Evolutionary conservation across 1,140 invertebrate species (phyloP), one percentile per base, ranked within the genome.

Genomic region (Coelopa frigida): DNA sequence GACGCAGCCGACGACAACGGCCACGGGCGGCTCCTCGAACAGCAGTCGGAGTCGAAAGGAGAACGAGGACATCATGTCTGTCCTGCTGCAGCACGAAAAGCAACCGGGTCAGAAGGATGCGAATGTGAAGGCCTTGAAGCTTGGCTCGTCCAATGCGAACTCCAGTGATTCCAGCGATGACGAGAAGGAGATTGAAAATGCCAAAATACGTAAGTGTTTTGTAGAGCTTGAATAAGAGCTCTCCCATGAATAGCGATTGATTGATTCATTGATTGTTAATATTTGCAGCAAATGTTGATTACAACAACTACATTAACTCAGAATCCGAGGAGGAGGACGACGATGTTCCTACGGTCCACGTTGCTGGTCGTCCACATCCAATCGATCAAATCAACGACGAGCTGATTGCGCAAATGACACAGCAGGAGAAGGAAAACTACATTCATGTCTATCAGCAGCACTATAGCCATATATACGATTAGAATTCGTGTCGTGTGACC

Each of bases 391-490:
- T 94, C 4, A 84, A 85, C 54, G 87, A 92, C 64, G 79, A 84
- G 42, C 73, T 94, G 54, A 91, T 96, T 51, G 81, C 82, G 1
- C 80, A 85, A 70, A 97, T 98, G 94, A 90, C 87, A 11, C 82
- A 87, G 4, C 72, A 83, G 15, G 93, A 98, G 68, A 96, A 94
- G 72, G 90, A 94, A 65, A 83, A 85, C 22, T 97, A 96, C 68
- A 95, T 95, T 56, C 84, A 92, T 70, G 78, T 90, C 8, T 94
- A 92, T 66, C 91, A 95, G 71, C 91, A 96, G 67, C 85, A 91
- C 70, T 95, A 93, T 65, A 87, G 85, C 49, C 83, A 86, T 62
- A 85, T 89, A 73, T 86, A 84, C 54, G 65, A 69, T 56, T 69
- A 48, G 59, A 46, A 26, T 17, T 23, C 20, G 22, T 36, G 18